Base-by-base conservation (phyloP, 2,888 invertebrate species). In the Choreutis nemorana region DNA sequence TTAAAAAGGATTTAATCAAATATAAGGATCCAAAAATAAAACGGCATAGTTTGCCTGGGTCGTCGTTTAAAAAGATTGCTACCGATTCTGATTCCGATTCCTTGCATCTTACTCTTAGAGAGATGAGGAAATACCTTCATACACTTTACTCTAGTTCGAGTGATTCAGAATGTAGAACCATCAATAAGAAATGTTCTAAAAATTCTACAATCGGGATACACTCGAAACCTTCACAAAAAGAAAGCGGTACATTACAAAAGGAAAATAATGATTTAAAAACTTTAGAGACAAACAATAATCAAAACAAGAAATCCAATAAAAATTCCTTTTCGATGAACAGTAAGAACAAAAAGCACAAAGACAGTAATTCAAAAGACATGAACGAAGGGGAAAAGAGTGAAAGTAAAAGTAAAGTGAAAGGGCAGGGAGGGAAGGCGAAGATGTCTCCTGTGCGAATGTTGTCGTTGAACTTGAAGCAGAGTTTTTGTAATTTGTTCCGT, bases 401-500 rank as follows among this genome's bases (percentile, higher is more conserved):
- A 27, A 73, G 66, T 30, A 26, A 39, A 18, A 37, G 41, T 10
- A 65, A 65, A 36, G 39, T 39, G 15, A 36, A 54, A 13, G 50
- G 43, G 38, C 47, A 51, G 32, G 48, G 34, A 35, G 56, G 53
- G 32, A 82, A 82, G 39, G 57, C 75, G 36, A 89, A 89, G 54
- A 87, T 89, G 61, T 83, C 87, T 8, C 82, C 82, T 4, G 79
- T 81, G 30, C 71, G 78, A 41, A 82, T 89, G 44, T 84, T 91
- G 54, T 88, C 90, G 3, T 79, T 87, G 32, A 88, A 87, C 63
- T 81, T 92, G 35, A 92, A 91, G 63, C 91, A 91, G 57, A 90
- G 90, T 26, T 83, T 93, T 52, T 92, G 91, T 62, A 91, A 90
- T 67, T 85, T 92, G 61, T 92, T 92, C 63, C 84, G 89, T 46